Conservation (phyloP, 2,113 vertebrate species). For the Plecturocebus donacophilus region DNA sequence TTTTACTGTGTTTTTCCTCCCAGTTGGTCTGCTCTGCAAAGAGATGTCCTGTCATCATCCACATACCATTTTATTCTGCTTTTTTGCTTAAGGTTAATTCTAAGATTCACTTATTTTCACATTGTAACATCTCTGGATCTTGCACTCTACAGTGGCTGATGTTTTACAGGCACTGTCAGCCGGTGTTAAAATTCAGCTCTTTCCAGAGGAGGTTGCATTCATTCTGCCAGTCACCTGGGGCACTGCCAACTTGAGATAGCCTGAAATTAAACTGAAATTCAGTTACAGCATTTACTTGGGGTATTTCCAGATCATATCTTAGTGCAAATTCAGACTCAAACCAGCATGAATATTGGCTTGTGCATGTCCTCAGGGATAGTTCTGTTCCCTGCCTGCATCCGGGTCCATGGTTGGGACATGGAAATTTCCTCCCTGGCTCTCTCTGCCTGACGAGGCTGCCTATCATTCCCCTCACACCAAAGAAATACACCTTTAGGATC, state of each 20-base stretch:
- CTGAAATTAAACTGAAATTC: background rate
- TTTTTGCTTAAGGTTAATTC: background rate
- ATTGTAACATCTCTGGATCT: background rate
- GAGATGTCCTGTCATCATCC: background rate
- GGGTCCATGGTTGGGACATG: background rate
- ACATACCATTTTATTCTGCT: background rate
- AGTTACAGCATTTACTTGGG: background rate
- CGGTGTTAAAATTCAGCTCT: background rate
- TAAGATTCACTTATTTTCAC: background rate
- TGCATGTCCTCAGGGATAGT: fast-evolving
- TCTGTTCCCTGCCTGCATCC: background rate
- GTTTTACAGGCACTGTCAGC: background rate
- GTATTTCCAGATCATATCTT: background rate
- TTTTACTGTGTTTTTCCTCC: background rate
- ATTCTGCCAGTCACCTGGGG: background rate
- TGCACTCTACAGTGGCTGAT: fast-evolving
- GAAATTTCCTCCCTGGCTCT: background rate
- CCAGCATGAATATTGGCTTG: background rate
- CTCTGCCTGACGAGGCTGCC: background rate
- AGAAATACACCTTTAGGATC: background rate
- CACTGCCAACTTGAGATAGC: background rate
- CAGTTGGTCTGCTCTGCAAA: background rate
- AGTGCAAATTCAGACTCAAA: background rate
- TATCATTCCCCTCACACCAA: background rate
- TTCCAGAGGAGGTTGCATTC: background rate